These are phyloP conservation scores for Saccostrea cuccullata DNA, from an alignment of 1,140 invertebrate genomes.

Conservation along the genomic window DNA sequence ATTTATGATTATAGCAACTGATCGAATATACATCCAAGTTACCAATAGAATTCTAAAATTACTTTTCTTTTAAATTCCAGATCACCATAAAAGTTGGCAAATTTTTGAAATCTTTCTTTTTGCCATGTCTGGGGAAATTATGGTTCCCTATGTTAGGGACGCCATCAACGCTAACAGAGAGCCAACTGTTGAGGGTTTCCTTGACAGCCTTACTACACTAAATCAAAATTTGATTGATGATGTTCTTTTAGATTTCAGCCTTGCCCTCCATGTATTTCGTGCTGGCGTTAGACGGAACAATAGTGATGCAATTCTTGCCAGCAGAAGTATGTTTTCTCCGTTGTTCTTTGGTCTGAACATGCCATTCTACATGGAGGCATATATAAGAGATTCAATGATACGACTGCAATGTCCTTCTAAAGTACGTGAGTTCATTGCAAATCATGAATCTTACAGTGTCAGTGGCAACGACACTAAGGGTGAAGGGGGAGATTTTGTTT, in stretches of 20 bases:
- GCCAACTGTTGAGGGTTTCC: background rate
- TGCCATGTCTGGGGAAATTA: too few species aligned
- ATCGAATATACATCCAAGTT: too few species aligned
- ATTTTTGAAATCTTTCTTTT: too few species aligned
- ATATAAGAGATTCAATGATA: conserved; percentile 24
- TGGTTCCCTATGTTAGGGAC: too few species aligned
- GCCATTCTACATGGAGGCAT: too few species aligned
- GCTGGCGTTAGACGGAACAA: background rate
- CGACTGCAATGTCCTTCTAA: background rate
- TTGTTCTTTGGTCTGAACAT: conserved; percentile 36
- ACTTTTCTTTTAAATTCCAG: too few species aligned
- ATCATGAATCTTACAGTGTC: background rate
- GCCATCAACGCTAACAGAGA: too few species aligned
- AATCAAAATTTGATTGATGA: background rate
- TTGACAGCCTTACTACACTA: background rate
- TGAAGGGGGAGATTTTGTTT: too few species aligned
- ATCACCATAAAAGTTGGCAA: too few species aligned
- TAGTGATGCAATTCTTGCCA: background rate
- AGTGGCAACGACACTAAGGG: too few species aligned
- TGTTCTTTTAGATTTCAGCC: background rate
- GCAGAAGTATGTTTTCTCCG: background rate
- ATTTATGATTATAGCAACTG: too few species aligned
- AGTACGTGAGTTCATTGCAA: background rate
- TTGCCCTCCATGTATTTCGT: background rate
- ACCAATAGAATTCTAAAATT: too few species aligned